phyloP scores from a whole-genome alignment of 2,113 vertebrate genomes.

The Gracilinanus agilis region DNA sequence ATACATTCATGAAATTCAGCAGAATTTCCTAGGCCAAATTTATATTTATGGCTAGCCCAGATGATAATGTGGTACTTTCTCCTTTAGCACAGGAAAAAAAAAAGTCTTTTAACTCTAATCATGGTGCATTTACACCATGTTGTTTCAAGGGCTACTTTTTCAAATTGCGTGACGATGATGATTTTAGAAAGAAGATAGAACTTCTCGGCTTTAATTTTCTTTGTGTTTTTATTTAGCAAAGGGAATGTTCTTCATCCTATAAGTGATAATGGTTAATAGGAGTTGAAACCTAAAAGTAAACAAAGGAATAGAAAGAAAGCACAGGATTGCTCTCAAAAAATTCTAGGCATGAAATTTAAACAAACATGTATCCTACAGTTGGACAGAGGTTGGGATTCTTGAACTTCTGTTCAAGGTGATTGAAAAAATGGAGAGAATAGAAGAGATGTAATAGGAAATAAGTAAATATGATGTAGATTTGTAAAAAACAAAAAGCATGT shows the following conservation, averaged over 20 bases:
- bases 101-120: not conserved
- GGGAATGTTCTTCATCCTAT: not conserved
- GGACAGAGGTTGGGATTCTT: not conserved
- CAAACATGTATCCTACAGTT: not conserved
- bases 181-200: not conserved
- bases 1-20: constrained; percentile 16
- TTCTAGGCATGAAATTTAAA: not conserved
- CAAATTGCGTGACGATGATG: not conserved
- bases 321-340: not conserved
- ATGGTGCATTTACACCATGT: not conserved
- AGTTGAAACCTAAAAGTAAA: not conserved
- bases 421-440: not conserved
- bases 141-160: not conserved
- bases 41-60: constrained; percentile 6
- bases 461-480: not conserved
- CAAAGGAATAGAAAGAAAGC: too few species aligned
- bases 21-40: constrained; percentile 35
- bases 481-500: not conserved
- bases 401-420: not conserved
- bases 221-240: not conserved
- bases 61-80: not conserved
- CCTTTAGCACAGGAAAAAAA: constrained; percentile 29
- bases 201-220: not conserved
- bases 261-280: not conserved
- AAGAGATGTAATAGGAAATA: not conserved